Base-by-base conservation (phyloP, 2,797 vertebrate genomes). In the Harpagifer antarcticus region DNA sequence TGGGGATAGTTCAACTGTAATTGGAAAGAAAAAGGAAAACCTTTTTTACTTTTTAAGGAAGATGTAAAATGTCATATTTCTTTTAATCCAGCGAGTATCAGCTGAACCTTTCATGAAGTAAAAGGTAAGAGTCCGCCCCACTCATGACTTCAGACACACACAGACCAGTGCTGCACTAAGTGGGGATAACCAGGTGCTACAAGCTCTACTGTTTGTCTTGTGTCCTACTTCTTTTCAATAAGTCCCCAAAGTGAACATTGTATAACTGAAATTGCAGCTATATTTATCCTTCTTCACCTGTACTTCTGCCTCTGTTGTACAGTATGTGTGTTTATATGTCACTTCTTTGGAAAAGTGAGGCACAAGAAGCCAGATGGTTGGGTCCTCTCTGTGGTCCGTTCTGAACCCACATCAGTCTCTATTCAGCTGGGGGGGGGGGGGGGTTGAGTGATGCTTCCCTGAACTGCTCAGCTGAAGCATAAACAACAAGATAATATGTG, bases 371-470 rank as follows among this genome's bases (percentile, higher is more conserved):
- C 27, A 27, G 4, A 27, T 5, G 27, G 27, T 27, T 27, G 27
- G 27, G 4, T 79, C 66, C 58, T 77, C 48, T 76, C 74, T 72
- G 72, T 23, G 72, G 68, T 63, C 17, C 1, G 3, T 52, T 67
- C 53, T 85, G 61, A 76, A 57, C 23, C 65, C 81, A 84, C 76
- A 80, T 82, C 71, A 85, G 67, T 73, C 13, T 0, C 49, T 19
- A 37, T 15, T 48, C 12, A 52, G 60, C 50, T 63, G 76, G 78
- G 73, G 64, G 27, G 76, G 78, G 73, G 64, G 27, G 3, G 19
- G n/a, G 68, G 72, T 73, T 52, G 55, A 54, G 65, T 52, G 58
- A 78, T 13, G 57, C 42, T 13, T 42, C 20, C 13, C 40, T 14
- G 16, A 37, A 19, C 11, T 5, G 52, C 62, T 78, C 49, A 55